These are phyloP conservation scores for Indicator indicator DNA, from an alignment of 2,113 vertebrate genomes.

Conservation along the genomic window DNA sequence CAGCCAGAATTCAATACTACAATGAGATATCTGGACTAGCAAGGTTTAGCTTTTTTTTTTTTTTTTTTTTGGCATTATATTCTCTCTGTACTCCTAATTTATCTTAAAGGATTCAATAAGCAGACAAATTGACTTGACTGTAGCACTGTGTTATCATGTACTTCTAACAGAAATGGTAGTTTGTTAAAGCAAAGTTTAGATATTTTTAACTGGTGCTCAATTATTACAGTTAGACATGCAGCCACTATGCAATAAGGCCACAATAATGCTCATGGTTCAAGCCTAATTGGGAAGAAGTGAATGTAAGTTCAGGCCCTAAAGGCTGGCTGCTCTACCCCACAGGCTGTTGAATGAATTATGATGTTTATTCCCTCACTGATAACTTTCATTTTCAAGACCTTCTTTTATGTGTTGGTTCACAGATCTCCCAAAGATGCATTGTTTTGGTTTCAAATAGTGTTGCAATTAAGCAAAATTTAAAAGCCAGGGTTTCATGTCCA, in stretches of 20 bases:
- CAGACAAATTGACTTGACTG: neutral
- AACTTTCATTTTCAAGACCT: neutral
- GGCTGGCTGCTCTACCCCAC: neutral
- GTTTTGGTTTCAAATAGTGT: neutral
- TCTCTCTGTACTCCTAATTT: neutral
- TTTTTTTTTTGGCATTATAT: neutral
- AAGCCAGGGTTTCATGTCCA: neutral
- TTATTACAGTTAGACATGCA: neutral
- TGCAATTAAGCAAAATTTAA: neutral
- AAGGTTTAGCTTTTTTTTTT: neutral
- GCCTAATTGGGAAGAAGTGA: neutral
- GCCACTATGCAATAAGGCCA: neutral
- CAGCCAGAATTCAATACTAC: neutral
- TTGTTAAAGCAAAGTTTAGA: neutral
- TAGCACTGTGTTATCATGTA: neutral
- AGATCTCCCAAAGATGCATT: neutral
- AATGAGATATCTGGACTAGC: neutral
- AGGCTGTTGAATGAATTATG: neutral
- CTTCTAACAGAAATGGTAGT: neutral
- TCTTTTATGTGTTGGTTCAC: neutral
- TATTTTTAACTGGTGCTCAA: neutral
- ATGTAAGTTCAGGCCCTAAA: neutral
- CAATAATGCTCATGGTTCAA: neutral
- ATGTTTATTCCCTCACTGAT: neutral
- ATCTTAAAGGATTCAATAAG: neutral